Conservation (phyloP, 2,888 invertebrate species). For the Notodonta dromedarius region DNA sequence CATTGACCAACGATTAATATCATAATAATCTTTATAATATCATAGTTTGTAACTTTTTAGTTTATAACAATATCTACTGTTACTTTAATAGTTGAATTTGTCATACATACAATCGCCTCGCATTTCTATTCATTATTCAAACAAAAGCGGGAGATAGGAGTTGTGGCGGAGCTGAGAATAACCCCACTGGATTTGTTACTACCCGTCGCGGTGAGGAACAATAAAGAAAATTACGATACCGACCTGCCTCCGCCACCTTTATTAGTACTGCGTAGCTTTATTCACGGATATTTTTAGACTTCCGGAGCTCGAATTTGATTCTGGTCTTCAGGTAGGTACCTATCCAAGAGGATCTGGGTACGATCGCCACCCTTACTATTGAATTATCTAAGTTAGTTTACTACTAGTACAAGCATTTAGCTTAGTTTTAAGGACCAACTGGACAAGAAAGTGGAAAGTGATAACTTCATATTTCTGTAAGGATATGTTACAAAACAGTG, state of each 20-base stretch:
- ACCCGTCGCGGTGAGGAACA: constrained; percentile 64
- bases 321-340: neutral
- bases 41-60: too few species aligned
- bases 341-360: too few species aligned
- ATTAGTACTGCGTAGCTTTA: constrained; percentile 49
- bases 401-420: too few species aligned
- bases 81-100: neutral
- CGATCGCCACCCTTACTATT: too few species aligned
- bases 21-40: too few species aligned
- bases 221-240: constrained; percentile 71
- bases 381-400: too few species aligned
- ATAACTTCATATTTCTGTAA: too few species aligned
- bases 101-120: constrained; percentile 9
- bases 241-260: constrained; percentile 54
- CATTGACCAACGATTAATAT: too few species aligned
- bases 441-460: too few species aligned
- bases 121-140: constrained; percentile 19
- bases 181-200: constrained; percentile 56
- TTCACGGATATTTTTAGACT: neutral
- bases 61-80: neutral
- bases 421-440: too few species aligned
- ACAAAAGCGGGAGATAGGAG: constrained; percentile 14
- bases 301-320: neutral
- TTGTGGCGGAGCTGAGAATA: constrained; percentile 45
- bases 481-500: too few species aligned